Evolutionary conservation across 2,797 vertebrate species (phyloP), one percentile per base, ranked within the genome.

Genomic region (Delichon dasypus): DNA sequence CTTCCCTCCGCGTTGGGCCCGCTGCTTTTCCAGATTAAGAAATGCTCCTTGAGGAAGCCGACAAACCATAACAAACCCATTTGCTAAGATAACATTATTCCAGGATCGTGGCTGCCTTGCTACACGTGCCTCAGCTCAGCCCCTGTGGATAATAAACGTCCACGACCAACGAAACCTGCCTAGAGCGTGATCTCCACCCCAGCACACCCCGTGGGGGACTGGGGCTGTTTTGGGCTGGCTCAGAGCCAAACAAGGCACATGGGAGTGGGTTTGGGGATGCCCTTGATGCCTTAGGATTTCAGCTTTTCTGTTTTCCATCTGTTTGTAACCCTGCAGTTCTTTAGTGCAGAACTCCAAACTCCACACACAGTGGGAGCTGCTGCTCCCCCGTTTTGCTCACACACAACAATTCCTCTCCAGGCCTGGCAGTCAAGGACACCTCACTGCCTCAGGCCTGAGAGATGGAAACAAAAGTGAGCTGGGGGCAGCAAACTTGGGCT

Each of bases 41-140:
- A 79, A 66, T 5, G 50, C 66, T 92, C 61, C 88, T 89, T 17
- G 13, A 91, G 81, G 90, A 74, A 88, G 70, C 90, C 29, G 22
- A 87, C 83, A 88, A 61, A 61, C 25, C 87, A 94, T 88, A 94
- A 83, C 88, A 93, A 68, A 58, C 1, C 70, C 66, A n/a, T 85
- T 84, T 54, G 53, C 81, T 84, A 93, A 85, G 70, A 91, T 83
- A 86, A 73, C 85, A 50, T 92, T 26, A 54, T 65, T 80, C 65
- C 78, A 76, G 82, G 16, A 13, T 74, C 5, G 6, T 3, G 34
- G 71, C 53, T 72, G 25, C 67, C 55, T 29, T 47, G n/a, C 77
- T 57, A 1, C 50, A 58, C 15, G 16, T 15, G 85, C 79, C 47
- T 8, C 81, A 51, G 68, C 62, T 54, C 45, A 64, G 68, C 48